Evolutionary conservation across 2,797 vertebrate species (phyloP), one percentile per base, ranked within the genome.

Genomic region (Otus scops): DNA sequence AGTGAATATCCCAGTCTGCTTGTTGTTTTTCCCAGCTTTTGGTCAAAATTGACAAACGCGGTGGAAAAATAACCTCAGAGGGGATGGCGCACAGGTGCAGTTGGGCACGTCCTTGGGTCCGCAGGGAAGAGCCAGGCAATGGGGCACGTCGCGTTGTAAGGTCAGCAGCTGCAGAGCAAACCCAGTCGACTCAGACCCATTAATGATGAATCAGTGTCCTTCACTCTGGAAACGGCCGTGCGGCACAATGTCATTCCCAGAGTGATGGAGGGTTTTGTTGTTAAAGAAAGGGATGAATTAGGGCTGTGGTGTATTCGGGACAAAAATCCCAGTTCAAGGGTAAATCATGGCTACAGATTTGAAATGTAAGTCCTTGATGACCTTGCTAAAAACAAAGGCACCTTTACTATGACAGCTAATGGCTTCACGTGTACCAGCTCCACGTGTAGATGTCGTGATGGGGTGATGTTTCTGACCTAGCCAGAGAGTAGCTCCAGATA

Each of bases 391-490:
- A 71, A 69, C 73, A 92, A 81, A 84, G 71, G 45, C 15, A 14
- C 47, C 78, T 34, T 32, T 19, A 38, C 64, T 32, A 3, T 8
- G 30, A 43, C 32, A 74, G 64, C 48, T 23, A 41, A 1, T 26
- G 69, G 50, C 76, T 67, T n/a, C 93, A 82, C 11, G 1, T 89
- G 67, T 28, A 14, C 36, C 71, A 69, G 51, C 43, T 64, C 13
- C 56, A 30, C 0, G 1, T 7, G 9, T 39, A 22, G 78, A 34
- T 0, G 0, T 20, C 0, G 0, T 9, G 39, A 9, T 60, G 64
- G 39, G 67, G 11, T 67, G 71, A 59, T 63, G 22, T 47, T 60
- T 70, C 47, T 60, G 87, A 89, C 70, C 56, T 13, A 65, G 32
- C 56, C 43, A n/a, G 30, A 56, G 65, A 57, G 14, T 6, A 22